Conservation (phyloP, 2,113 vertebrate genomes). For the Chaenogobius annularis region DNA sequence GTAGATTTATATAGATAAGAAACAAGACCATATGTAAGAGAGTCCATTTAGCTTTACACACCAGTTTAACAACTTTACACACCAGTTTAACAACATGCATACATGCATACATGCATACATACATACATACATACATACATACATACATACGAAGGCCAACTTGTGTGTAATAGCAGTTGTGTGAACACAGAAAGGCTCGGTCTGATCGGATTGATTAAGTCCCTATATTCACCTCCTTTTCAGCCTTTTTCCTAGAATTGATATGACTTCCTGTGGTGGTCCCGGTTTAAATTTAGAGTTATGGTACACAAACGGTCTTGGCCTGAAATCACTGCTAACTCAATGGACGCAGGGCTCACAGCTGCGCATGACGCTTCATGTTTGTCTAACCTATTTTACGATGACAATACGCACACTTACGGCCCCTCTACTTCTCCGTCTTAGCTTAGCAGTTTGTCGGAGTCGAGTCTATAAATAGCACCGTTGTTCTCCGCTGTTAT, state of each 20-base stretch:
- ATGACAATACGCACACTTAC: conserved; percentile 19
- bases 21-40: neutral
- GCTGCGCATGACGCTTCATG: conserved; percentile 4
- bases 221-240: conserved; percentile 49
- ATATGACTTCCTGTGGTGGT: conserved; percentile 50
- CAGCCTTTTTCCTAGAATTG: conserved; percentile 62
- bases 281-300: conserved; percentile 39
- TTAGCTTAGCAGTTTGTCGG: conserved; percentile 5
- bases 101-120: too few relatives aligned
- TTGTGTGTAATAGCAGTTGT: neutral
- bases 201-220: conserved; percentile 46
- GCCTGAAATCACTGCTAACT: conserved; percentile 25
- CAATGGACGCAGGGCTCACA: conserved; percentile 12
- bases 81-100: neutral
- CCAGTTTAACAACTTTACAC: neutral
- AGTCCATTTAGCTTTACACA: neutral
- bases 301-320: conserved; percentile 34
- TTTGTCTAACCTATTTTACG: conserved; percentile 27
- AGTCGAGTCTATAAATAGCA: conserved; percentile 45
- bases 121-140: neutral
- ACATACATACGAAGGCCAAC: too few relatives aligned
- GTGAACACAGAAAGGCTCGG: conserved; percentile 1
- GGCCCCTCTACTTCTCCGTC: conserved; percentile 2
- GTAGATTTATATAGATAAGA: neutral
- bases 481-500: conserved; percentile 13